A percentile compares a stretch with the other conserved stretches of the same genome.
Evolutionary conservation across 2,797 vertebrate genomes (phyloP).

Genomic region (Morelia viridis): DNA sequence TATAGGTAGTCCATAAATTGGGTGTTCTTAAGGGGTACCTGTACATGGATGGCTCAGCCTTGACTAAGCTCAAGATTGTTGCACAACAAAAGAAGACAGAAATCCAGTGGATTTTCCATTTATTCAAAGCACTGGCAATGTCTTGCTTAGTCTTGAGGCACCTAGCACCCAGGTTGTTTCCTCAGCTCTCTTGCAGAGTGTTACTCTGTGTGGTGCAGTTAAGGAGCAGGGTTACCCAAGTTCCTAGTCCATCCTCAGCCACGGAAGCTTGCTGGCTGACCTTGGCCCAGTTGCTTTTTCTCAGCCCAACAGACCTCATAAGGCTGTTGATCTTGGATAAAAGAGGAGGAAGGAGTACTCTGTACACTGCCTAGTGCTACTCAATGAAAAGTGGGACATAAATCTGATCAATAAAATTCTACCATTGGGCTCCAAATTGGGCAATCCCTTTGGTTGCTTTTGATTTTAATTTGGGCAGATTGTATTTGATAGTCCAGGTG

Average conservation of each 20-base stretch:
- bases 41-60: background rate
- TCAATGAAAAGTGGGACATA: no score
- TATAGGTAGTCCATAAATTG: no score
- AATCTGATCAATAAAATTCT: no score
- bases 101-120: background rate
- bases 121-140: background rate
- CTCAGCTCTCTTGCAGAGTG: background rate
- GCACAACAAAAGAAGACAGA: background rate
- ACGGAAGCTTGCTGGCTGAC: no score
- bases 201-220: background rate
- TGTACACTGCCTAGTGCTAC: no score
- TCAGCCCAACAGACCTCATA: no score
- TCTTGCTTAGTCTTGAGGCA: background rate
- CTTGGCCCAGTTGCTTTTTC: no score
- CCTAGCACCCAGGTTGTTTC: background rate
- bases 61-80: background rate
- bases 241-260: no score
- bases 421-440: rapidly evolving
- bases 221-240: no score
- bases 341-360: no score
- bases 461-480: background rate
- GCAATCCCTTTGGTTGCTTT: background rate
- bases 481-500: background rate
- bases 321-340: no score
- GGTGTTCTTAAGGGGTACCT: no score